Conservation (phyloP, 2,797 vertebrate species). For the Pseudotriccus pelzelni region DNA sequence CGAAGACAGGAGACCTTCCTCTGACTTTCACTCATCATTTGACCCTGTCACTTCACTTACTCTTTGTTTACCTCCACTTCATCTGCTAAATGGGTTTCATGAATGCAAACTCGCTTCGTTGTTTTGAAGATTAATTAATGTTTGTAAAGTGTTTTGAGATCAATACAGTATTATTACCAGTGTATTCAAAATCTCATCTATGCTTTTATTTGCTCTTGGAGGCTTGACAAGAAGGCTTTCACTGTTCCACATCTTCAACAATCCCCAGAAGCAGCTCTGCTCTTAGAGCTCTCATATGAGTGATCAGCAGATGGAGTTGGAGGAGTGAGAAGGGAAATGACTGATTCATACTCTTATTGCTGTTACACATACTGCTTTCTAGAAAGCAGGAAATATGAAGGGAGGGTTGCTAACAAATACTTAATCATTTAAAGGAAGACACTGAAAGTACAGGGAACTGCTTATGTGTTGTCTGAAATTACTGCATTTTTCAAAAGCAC, state of each 20-base stretch:
- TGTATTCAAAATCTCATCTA: neutral
- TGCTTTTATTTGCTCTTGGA: constrained; percentile 35
- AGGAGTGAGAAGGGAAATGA: constrained; percentile 13
- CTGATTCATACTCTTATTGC: neutral
- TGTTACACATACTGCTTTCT: neutral
- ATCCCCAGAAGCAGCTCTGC: neutral
- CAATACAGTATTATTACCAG: neutral
- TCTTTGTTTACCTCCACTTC: neutral
- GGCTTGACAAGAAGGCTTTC: constrained; percentile 14
- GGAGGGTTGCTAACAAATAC: neutral
- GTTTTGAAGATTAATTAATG: constrained; percentile 13
- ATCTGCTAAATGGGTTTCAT: neutral
- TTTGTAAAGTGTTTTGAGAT: constrained; percentile 32
- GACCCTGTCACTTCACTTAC: neutral
- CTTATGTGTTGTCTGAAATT: neutral
- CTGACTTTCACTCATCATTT: neutral
- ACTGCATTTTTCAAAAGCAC: neutral
- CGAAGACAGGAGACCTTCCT: neutral
- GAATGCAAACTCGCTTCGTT: neutral
- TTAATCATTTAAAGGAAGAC: neutral
- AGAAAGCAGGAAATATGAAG: neutral
- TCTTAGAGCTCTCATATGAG: constrained; percentile 6
- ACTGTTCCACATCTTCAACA: neutral
- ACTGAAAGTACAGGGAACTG: neutral
- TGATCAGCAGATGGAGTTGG: constrained; percentile 52